A percentile compares a stretch with the other conserved stretches of the same genome.
These are phyloP conservation scores for Diabrotica undecimpunctata DNA, from an alignment of 1,140 invertebrate genomes.

Conservation along the genomic window DNA sequence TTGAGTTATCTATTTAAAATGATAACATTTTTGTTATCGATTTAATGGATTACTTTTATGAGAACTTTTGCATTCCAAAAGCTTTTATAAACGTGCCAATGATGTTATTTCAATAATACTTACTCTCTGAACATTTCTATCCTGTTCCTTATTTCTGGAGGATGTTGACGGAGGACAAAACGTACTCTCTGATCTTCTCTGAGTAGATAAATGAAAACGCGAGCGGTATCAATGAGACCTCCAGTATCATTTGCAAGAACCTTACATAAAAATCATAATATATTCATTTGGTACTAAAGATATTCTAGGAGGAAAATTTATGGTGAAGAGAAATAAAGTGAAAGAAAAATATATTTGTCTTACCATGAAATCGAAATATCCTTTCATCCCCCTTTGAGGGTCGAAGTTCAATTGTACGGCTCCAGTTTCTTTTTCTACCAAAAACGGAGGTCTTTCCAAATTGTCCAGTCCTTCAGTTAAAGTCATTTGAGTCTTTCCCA, in stretches of 20 bases:
- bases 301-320: background rate
- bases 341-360: constrained; percentile 20
- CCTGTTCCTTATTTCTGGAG: constrained; percentile 75
- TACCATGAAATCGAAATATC: constrained; percentile 90
- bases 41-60: too few species aligned
- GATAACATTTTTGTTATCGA: too few species aligned
- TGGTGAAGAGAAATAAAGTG: background rate
- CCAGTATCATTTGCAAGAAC: constrained; percentile 81
- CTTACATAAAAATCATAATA: constrained; percentile 44
- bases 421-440: constrained; percentile 76
- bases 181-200: constrained; percentile 89
- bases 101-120: constrained; percentile 39
- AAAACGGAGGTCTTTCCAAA: constrained; percentile 74
- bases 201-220: constrained; percentile 86
- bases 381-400: constrained; percentile 94
- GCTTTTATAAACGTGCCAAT: too few species aligned
- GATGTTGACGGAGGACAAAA: constrained; percentile 86
- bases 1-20: too few species aligned
- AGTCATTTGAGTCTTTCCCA: constrained; percentile 74
- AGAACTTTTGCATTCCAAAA: too few species aligned
- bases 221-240: constrained; percentile 71
- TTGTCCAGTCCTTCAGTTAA: constrained; percentile 82
- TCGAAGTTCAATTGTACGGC: constrained; percentile 88
- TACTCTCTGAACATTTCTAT: constrained; percentile 79
- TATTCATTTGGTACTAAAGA: background rate